Conservation (phyloP, 1,140 invertebrate genomes). For the Hypothenemus hampei region DNA sequence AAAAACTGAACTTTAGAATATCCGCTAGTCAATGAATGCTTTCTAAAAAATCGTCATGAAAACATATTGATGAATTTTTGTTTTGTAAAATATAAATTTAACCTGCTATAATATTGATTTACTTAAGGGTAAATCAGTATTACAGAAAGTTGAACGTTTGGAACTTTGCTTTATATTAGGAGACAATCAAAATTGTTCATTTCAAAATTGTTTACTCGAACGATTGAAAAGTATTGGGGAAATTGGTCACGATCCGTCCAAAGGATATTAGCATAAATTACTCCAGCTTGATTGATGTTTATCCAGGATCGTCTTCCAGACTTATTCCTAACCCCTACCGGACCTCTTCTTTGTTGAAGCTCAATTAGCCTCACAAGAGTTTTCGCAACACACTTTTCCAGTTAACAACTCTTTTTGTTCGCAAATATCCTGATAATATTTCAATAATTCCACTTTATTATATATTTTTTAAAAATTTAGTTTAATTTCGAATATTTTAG, state of each 20-base stretch:
- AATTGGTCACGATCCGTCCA: constrained; percentile 24
- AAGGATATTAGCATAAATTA: constrained; percentile 22
- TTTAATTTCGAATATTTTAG: background rate
- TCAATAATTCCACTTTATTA: background rate
- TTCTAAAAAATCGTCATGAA: too few relatives aligned
- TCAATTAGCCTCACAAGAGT: constrained; percentile 29
- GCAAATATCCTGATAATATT: background rate
- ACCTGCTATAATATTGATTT: too few relatives aligned
- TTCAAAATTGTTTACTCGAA: background rate
- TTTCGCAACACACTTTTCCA: constrained; percentile 2
- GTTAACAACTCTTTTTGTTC: background rate
- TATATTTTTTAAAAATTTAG: background rate
- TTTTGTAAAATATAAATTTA: too few relatives aligned
- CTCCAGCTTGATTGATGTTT: constrained; percentile 36
- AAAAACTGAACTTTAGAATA: too few relatives aligned
- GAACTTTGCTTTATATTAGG: too few relatives aligned
- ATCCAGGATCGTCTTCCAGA: constrained; percentile 33
- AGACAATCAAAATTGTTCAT: too few relatives aligned
- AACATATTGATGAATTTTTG: too few relatives aligned
- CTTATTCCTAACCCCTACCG: constrained; percentile 5
- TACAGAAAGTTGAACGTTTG: too few relatives aligned
- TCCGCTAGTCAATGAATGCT: too few relatives aligned
- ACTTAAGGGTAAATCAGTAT: too few relatives aligned
- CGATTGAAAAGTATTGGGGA: constrained; percentile 9
- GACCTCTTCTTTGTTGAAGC: constrained; percentile 28